Conservation (phyloP, 2,113 vertebrate species). For the Noturus placidus region DNA sequence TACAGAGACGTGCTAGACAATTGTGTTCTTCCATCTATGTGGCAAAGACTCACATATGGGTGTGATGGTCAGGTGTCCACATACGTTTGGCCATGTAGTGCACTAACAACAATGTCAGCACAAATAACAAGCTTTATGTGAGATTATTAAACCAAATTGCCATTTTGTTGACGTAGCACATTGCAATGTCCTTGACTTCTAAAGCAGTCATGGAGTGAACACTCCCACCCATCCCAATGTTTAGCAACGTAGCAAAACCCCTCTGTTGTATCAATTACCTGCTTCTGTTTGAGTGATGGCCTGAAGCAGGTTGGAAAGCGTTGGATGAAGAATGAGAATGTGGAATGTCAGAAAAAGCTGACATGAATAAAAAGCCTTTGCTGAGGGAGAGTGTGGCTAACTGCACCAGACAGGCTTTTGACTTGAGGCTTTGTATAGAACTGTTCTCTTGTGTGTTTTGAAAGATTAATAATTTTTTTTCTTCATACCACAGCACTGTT, state of each 20-base stretch:
- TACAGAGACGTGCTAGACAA: not conserved
- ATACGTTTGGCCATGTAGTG: not conserved
- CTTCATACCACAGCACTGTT: not conserved
- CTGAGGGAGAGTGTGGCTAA: conserved; percentile 39
- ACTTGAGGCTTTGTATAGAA: conserved; percentile 36
- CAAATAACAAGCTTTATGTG: not conserved
- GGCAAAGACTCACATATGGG: not conserved
- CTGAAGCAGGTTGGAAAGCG: conserved; percentile 43
- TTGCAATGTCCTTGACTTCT: conserved; percentile 31
- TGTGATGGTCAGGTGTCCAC: not conserved
- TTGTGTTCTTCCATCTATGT: not conserved
- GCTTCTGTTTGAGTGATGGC: conserved; percentile 45
- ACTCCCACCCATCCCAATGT: not conserved
- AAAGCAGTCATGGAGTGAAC: not conserved
- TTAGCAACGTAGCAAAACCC: conserved; percentile 9
- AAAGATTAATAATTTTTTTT: conserved; percentile 19
- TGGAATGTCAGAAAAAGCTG: conserved; percentile 44
- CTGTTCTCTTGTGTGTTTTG: conserved; percentile 21
- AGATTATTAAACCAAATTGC: conserved; percentile 6
- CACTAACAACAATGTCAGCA: not conserved
- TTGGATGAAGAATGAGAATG: conserved; percentile 36
- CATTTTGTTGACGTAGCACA: conserved; percentile 20
- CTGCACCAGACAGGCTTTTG: conserved; percentile 36
- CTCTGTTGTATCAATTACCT: conserved; percentile 39
- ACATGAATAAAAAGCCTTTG: conserved; percentile 42